These are phyloP conservation scores for Drosophila glabriapex DNA, from an alignment of 2,888 invertebrate genomes.

Conservation along the genomic window DNA sequence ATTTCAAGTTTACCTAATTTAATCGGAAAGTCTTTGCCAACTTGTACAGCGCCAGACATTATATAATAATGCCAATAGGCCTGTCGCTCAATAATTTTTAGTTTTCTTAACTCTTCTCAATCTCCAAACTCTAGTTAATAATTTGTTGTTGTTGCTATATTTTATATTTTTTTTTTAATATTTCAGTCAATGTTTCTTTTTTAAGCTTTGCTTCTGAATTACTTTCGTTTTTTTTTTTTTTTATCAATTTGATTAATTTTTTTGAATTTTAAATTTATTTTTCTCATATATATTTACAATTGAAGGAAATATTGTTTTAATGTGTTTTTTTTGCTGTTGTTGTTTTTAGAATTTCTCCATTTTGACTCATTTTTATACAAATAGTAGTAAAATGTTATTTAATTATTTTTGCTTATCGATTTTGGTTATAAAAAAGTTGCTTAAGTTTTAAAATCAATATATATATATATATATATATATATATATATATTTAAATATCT, in stretches of 20 bases:
- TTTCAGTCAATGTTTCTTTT: slow-evolving; percentile 77
- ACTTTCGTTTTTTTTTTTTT: slow-evolving; percentile 13
- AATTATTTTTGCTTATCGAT: slow-evolving; percentile 22
- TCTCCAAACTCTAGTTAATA: slow-evolving; percentile 48
- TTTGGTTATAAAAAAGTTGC: slow-evolving; percentile 66
- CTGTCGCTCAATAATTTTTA: slow-evolving; percentile 43
- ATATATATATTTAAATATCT: slow-evolving; percentile 42
- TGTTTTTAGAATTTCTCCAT: slow-evolving; percentile 34
- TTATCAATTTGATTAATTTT: slow-evolving; percentile 47
- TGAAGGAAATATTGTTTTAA: slow-evolving; percentile 36
- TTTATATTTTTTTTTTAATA: slow-evolving; percentile 32
- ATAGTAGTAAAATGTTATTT: slow-evolving; percentile 47
- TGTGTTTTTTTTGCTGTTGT: slow-evolving; percentile 21
- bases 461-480: slow-evolving; percentile 34
- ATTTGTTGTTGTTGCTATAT: slow-evolving; percentile 37
- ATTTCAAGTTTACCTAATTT: slow-evolving; percentile 71
- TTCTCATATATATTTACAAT: slow-evolving; percentile 51
- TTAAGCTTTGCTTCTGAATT: slow-evolving; percentile 78
- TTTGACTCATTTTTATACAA: slow-evolving; percentile 51
- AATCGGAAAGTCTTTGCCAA: slow-evolving; percentile 71
- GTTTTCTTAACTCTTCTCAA: slow-evolving; percentile 40
- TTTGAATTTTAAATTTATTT: slow-evolving; percentile 31
- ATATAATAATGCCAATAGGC: slow-evolving; percentile 63
- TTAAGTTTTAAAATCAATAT: slow-evolving; percentile 74
- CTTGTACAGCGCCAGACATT: slow-evolving; percentile 54